Evolutionary conservation across 2,888 invertebrate genomes (phyloP), one percentile per base, ranked within the genome.

Genomic region (Fragum fragum): DNA sequence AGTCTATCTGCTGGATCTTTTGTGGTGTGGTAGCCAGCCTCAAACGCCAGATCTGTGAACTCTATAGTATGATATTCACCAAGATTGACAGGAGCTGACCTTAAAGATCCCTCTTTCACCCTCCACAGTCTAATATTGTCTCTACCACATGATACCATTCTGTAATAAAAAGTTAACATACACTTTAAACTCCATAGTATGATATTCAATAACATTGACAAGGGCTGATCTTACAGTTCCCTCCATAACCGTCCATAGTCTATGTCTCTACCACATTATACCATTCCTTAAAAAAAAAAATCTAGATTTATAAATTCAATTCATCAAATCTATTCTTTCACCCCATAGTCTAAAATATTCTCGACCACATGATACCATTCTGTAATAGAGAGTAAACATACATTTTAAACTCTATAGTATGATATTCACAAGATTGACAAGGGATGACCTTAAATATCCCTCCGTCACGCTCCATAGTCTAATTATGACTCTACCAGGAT

Each of bases 401-500:
- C 39, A n/a, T 94, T 14, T 93, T 93, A 82, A 94, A 94, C 85
- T 94, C 94, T 90, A 94, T 92, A 18, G 81, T 80, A 83, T 93
- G 93, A 83, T 94, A 92, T 78, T 94, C 93, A 23, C 93, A 11
- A 94, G 86, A 74, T 91, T 92, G 28, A 94, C 92, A 7, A 94
- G 93, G 6, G 93, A 93, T 72, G 94, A 94, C 63, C 94, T 77
- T 78, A 94, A 87, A 3, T 90, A 87, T 23, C 93, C 92, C 72
- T 94, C 94, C 79, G 92, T 94, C 32, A 94, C 90, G n/a, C 94
- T 85, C 94, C 94, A n/a, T n/a, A n/a, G n/a, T n/a, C n/a, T n/a
- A n/a, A n/a, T n/a, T n/a, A n/a, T n/a, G n/a, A n/a, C n/a, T n/a
- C n/a, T n/a, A n/a, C n/a, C n/a, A n/a, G n/a, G n/a, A n/a, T n/a